A percentile compares a stretch with the other conserved stretches of the same genome.
phyloP scores from a whole-genome alignment of 2,113 vertebrate species.

The Myiozetetes cayanensis region DNA sequence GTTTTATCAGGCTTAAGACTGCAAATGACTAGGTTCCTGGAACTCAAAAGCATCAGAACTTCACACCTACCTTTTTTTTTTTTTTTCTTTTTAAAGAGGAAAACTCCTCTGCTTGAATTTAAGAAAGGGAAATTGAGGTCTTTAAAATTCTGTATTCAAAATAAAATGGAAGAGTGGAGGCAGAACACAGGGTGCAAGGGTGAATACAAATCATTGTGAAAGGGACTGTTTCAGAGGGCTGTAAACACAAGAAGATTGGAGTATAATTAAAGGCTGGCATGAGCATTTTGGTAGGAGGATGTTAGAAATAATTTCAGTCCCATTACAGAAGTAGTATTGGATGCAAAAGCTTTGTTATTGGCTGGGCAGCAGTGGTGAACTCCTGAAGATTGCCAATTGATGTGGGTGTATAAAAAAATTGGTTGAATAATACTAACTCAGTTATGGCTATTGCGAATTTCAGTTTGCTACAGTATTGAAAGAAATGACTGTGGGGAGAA shows the following conservation, averaged over 20 bases:
- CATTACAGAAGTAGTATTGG: slow-evolving; percentile 38
- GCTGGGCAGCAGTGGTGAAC: background rate
- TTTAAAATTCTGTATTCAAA: slow-evolving; percentile 39
- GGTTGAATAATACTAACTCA: slow-evolving; percentile 5
- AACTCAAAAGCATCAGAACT: background rate
- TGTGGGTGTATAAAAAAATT: background rate
- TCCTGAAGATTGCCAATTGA: slow-evolving; percentile 13
- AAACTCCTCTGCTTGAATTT: slow-evolving; percentile 20
- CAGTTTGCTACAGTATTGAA: background rate
- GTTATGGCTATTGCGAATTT: slow-evolving; percentile 9
- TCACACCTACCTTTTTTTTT: background rate
- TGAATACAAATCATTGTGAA: slow-evolving; percentile 53
- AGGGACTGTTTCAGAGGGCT: background rate
- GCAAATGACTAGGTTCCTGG: background rate
- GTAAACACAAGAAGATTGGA: slow-evolving; percentile 44
- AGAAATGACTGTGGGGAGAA: background rate
- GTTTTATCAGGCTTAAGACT: background rate
- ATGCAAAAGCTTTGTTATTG: slow-evolving; percentile 39
- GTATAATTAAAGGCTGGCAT: slow-evolving; percentile 62
- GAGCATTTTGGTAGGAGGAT: slow-evolving; percentile 44
- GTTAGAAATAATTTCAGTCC: slow-evolving; percentile 60
- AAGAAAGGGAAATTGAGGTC: slow-evolving; percentile 38
- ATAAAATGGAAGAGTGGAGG: slow-evolving; percentile 37
- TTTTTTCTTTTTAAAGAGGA: background rate
- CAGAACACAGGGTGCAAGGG: slow-evolving; percentile 11